These are phyloP conservation scores for Heteronetta atricapilla DNA, from an alignment of 2,113 vertebrate genomes.

Conservation along the genomic window DNA sequence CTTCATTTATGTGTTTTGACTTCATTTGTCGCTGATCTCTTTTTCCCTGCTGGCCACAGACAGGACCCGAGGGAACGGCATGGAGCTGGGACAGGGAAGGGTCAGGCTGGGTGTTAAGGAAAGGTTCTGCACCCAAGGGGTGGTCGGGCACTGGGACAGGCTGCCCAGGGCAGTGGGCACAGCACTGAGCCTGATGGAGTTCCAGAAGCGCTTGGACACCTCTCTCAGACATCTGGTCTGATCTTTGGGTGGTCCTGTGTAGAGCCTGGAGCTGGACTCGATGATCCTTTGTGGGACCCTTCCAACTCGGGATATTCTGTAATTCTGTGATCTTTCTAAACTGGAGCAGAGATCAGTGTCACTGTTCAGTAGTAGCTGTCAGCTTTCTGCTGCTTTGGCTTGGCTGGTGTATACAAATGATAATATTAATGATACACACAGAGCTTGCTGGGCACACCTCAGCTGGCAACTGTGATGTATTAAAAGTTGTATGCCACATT, in stretches of 20 bases:
- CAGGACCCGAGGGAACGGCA: background rate
- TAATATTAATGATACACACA: background rate
- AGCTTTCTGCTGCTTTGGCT: background rate
- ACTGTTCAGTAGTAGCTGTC: background rate
- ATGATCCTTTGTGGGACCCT: background rate
- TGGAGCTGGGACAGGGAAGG: background rate
- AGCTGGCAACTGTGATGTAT: background rate
- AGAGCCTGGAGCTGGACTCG: background rate
- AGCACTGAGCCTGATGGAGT: background rate
- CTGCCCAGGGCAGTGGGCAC: background rate
- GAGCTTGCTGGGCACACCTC: background rate
- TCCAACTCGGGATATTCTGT: background rate
- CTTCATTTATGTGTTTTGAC: background rate
- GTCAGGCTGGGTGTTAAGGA: background rate
- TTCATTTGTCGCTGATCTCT: background rate
- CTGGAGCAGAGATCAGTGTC: background rate
- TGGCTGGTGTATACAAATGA: background rate
- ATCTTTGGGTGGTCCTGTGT: background rate
- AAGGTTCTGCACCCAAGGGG: background rate
- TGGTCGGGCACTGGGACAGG: background rate
- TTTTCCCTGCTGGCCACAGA: background rate
- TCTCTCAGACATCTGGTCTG: background rate
- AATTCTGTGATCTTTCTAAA: background rate
- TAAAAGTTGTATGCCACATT: background rate
- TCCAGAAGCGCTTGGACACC: background rate